phyloP scores from a whole-genome alignment of 2,113 vertebrate genomes.

The Stegostoma tigrinum region DNA sequence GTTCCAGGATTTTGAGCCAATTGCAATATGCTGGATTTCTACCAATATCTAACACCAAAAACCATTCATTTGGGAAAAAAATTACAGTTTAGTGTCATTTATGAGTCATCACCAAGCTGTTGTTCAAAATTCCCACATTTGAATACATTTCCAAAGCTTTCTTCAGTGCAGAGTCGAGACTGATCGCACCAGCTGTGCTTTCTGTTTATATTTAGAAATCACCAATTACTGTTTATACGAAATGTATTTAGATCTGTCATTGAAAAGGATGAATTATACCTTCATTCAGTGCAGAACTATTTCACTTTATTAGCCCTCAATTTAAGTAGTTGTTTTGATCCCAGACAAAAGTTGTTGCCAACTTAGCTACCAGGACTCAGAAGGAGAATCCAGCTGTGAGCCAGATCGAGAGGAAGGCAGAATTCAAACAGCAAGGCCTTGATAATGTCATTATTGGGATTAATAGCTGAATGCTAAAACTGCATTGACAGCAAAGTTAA shows the following conservation, averaged over 20 bases:
- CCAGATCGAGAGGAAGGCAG: neutral
- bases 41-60: neutral
- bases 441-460: no score
- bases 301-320: neutral
- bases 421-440: neutral
- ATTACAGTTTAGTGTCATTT: neutral
- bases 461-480: no score
- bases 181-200: constrained; percentile 1
- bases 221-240: constrained; percentile 8
- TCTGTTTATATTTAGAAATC: neutral
- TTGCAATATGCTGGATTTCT: neutral
- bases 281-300: neutral
- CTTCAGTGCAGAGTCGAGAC: neutral
- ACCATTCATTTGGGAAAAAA: neutral
- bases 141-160: neutral
- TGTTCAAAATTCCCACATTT: neutral
- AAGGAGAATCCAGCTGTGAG: neutral
- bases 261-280: neutral
- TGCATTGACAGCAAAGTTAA: no score
- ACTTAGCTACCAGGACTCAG: neutral
- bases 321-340: neutral
- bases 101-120: neutral
- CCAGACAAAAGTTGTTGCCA: neutral
- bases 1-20: neutral
- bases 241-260: constrained; percentile 18